Percentiles rank a stretch among this genome's conserved stretches.
These are phyloP conservation scores for Monomorium pharaonis DNA, from an alignment of 1,140 invertebrate genomes.

Conservation along the genomic window DNA sequence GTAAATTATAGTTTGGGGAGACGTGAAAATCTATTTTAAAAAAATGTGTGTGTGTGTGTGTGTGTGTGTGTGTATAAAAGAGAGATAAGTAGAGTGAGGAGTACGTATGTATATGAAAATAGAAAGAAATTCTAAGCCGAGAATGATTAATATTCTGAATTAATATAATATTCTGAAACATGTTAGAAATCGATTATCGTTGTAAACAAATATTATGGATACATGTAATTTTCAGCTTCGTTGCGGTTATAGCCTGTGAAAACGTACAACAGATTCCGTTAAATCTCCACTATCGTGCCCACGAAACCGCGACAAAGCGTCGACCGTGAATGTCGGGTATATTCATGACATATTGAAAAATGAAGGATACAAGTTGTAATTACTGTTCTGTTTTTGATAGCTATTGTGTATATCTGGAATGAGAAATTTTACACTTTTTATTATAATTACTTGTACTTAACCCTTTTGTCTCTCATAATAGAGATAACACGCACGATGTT, in stretches of 20 bases:
- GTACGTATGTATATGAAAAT: too few species aligned
- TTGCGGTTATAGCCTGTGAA: conserved; percentile 49
- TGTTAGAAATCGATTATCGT: conserved; percentile 26
- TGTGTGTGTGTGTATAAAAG: too few species aligned
- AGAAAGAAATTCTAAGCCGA: not conserved
- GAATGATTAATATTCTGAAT: too few species aligned
- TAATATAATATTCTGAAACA: not conserved
- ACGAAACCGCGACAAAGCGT: conserved; percentile 57
- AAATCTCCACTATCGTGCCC: conserved; percentile 56
- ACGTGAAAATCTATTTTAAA: too few species aligned
- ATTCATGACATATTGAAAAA: conserved; percentile 49
- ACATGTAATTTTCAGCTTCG: conserved; percentile 53
- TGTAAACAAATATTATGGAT: conserved; percentile 31
- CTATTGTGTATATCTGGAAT: not conserved
- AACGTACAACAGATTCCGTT: conserved; percentile 48
- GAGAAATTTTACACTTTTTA: not conserved
- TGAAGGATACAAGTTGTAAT: conserved; percentile 35
- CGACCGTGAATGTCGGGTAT: conserved; percentile 37
- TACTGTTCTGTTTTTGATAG: conserved; percentile 30
- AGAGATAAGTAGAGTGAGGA: too few species aligned
- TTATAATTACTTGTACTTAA: conserved; percentile 11
- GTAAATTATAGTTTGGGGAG: too few species aligned
- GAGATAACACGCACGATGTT: not conserved
- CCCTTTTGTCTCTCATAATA: not conserved
- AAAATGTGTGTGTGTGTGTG: too few species aligned